Evolutionary conservation across 2,113 vertebrate genomes (phyloP), one percentile per base, ranked within the genome.

Genomic region (Hippolais icterina): DNA sequence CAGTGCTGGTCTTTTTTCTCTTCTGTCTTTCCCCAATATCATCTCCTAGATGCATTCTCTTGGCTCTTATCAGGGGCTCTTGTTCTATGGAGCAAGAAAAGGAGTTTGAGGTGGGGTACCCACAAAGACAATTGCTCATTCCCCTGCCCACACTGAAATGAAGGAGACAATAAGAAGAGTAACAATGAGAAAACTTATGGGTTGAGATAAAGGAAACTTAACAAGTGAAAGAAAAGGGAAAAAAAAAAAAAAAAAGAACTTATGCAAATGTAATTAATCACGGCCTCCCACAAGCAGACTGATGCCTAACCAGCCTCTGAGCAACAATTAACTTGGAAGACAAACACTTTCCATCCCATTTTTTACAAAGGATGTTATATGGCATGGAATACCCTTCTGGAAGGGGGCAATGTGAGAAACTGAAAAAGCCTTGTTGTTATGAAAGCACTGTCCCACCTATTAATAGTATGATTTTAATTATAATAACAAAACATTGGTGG

Each of bases 121-220:
- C 27, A 65, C 31, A 39, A 4, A 44, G 33, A 17, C 2, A 3
- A 10, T 61, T 74, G 6, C 5, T 88, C 11, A 37, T 53, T 75
- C 24, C 2, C 4, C 9, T 52, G 13, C 12, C 5, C 6, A 2
- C 4, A 50, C 19, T 2, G 1, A 10, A 17, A 66, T 16, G 3
- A 52, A 12, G 12, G n/a, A 85, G 27, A 53, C 1, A 42, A 60
- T 5, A 60, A 15, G 33, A 57, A 65, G 21, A 54, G 2, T 12
- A 42, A 69, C 52, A 86, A 17, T 4, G 33, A 63, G 28, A 72
- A 72, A 78, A 77, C 2, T 17, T 6, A 5, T 33, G 29, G 5
- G 0, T 12, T 81, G 29, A 60, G 12, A 50, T 27, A 49, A 66
- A 70, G 12, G 39, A 0, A 57, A 35, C 50, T 89, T 11, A 68